phyloP scores from a whole-genome alignment of 2,888 invertebrate genomes.

The Zhengitettix transpicula region DNA sequence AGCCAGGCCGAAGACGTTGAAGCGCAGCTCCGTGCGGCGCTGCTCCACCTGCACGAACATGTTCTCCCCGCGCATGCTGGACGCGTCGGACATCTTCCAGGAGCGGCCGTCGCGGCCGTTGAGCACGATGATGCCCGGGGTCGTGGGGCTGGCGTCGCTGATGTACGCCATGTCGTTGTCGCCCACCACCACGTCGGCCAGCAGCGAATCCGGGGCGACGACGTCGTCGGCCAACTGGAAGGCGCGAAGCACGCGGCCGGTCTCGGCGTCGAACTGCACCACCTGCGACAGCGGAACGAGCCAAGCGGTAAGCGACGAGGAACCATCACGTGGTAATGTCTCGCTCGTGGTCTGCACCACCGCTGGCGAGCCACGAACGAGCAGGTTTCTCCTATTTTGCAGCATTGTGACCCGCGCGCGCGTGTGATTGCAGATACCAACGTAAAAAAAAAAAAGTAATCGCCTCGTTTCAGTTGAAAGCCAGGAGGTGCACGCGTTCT shows the following conservation, averaged over 20 bases:
- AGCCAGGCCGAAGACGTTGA: constrained; percentile 7
- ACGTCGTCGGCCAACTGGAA: constrained; percentile 44
- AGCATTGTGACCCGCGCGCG: too few species aligned
- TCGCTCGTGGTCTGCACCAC: too few species aligned
- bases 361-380: too few species aligned
- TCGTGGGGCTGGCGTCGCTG: constrained; percentile 22
- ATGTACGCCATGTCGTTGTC: constrained; percentile 37
- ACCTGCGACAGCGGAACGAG: too few species aligned
- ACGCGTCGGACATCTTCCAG: constrained; percentile 50
- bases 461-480: too few species aligned
- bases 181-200: constrained; percentile 59
- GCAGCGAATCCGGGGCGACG: constrained; percentile 37
- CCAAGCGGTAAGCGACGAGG: too few species aligned
- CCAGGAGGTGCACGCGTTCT: too few species aligned
- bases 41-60: constrained; percentile 14
- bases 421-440: too few species aligned
- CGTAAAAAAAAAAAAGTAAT: too few species aligned
- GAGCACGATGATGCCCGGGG: constrained; percentile 58
- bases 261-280: constrained; percentile 1
- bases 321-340: too few species aligned
- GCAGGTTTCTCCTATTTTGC: too few species aligned
- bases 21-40: constrained; percentile 29
- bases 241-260: constrained; percentile 25
- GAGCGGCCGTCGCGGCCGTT: constrained; percentile 42
- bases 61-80: constrained; percentile 42